Evolutionary conservation across 2,888 invertebrate species (phyloP).

Genomic region (Ptychoptera albimana): DNA sequence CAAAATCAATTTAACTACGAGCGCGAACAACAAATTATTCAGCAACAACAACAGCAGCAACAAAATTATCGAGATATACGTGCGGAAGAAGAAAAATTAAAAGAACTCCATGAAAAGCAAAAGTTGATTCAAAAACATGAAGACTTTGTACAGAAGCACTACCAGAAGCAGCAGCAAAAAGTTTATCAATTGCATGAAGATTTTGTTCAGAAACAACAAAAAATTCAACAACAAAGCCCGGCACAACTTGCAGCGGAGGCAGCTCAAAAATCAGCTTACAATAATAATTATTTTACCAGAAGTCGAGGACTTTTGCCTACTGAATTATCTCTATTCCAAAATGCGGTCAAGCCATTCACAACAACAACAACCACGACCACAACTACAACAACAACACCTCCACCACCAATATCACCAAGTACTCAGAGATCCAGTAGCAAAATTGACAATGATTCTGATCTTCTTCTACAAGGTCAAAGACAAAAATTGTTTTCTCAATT

Average conservation of each 20-base stretch:
- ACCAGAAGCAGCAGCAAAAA: slow-evolving; percentile 62
- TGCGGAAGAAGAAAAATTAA: slow-evolving; percentile 39
- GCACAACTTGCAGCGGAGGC: slow-evolving; percentile 19
- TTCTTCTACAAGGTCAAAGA: slow-evolving; percentile 31
- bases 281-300: background rate
- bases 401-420: slow-evolving; percentile 13
- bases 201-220: slow-evolving; percentile 52
- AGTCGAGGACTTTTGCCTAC: slow-evolving; percentile 42
- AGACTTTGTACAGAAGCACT: slow-evolving; percentile 61
- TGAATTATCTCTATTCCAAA: slow-evolving; percentile 45
- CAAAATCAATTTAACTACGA: slow-evolving; percentile 5
- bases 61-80: slow-evolving; percentile 3
- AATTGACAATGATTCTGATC: slow-evolving; percentile 26
- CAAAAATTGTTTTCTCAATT: slow-evolving; percentile 43
- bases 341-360: slow-evolving; percentile 53
- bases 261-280: background rate
- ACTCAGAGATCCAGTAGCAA: slow-evolving; percentile 13
- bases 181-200: slow-evolving; percentile 55
- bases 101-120: slow-evolving; percentile 55
- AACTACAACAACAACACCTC: slow-evolving; percentile 32
- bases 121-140: slow-evolving; percentile 59
- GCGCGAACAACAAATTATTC: slow-evolving; percentile 19
- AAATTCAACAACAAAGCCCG: slow-evolving; percentile 30
- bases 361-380: slow-evolving; percentile 52
- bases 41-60: slow-evolving; percentile 21